These are phyloP conservation scores for Nothoprocta pentlandii DNA, from an alignment of 2,113 vertebrate species.

Conservation along the genomic window DNA sequence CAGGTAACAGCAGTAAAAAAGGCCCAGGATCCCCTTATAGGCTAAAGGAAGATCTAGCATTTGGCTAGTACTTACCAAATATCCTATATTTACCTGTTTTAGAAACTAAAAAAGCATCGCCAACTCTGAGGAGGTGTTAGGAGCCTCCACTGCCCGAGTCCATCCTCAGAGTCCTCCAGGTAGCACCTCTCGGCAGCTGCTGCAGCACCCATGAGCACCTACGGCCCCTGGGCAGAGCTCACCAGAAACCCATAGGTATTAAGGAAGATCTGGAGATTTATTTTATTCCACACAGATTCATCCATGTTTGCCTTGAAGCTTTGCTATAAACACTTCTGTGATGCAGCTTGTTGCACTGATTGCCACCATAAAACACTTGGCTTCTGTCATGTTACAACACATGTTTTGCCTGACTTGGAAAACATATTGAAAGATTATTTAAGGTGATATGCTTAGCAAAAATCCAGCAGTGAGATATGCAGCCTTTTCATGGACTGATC, in stretches of 20 bases:
- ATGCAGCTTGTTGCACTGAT: not conserved
- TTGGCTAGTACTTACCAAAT: not conserved
- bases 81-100: not conserved
- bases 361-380: not conserved
- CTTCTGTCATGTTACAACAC: not conserved
- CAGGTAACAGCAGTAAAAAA: not conserved
- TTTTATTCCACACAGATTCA: not conserved
- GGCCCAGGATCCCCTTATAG: rapidly evolving
- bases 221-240: not conserved
- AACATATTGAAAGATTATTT: not conserved
- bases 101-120: not conserved
- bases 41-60: not conserved
- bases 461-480: not conserved
- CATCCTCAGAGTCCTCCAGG: not conserved
- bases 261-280: not conserved
- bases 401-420: not conserved
- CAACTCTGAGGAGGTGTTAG: not conserved
- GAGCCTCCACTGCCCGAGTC: not conserved
- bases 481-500: not conserved
- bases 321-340: not conserved
- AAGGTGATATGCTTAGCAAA: not conserved
- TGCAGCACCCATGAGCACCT: rapidly evolving
- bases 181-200: not conserved
- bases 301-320: not conserved
- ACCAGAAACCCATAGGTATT: not conserved